phyloP scores from a whole-genome alignment of 2,113 vertebrate species.

The Emydura subglobosa region DNA sequence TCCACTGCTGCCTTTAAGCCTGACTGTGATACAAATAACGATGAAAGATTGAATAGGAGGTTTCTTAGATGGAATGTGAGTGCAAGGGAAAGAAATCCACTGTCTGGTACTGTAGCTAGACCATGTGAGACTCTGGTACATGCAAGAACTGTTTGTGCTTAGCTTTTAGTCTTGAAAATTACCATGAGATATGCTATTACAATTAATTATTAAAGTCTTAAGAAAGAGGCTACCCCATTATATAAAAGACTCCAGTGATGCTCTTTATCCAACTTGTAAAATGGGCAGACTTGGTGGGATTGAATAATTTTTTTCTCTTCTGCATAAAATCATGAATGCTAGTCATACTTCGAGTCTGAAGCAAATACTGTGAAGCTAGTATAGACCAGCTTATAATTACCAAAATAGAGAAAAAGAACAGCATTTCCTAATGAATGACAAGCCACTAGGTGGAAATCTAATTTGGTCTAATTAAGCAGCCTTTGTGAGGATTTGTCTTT shows the following conservation, averaged over 20 bases:
- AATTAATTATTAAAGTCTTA: conserved; percentile 71
- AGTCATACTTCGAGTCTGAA: conserved; percentile 62
- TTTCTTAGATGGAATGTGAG: fast-evolving
- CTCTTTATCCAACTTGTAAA: conserved; percentile 76
- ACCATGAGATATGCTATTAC: conserved; percentile 52
- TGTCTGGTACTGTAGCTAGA: not conserved
- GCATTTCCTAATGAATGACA: conserved; percentile 85
- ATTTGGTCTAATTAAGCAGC: conserved; percentile 89
- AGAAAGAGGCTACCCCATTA: conserved; percentile 55
- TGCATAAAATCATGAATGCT: conserved; percentile 71
- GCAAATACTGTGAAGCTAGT: conserved; percentile 34
- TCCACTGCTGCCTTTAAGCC: not conserved
- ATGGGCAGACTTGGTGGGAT: conserved; percentile 64
- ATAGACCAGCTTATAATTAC: conserved; percentile 78
- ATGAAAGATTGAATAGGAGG: fast-evolving
- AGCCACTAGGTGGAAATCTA: conserved; percentile 84
- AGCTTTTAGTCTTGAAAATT: conserved; percentile 68
- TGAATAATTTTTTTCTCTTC: conserved; percentile 71
- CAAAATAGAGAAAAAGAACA: conserved; percentile 80
- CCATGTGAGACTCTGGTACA: not conserved
- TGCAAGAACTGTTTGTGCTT: conserved; percentile 26
- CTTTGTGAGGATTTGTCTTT: conserved; percentile 87
- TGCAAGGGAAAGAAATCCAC: not conserved
- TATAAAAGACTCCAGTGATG: conserved; percentile 62
- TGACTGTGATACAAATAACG: fast-evolving